phyloP scores from a whole-genome alignment of 2,113 vertebrate genomes.

The Lucifuga dentata region DNA sequence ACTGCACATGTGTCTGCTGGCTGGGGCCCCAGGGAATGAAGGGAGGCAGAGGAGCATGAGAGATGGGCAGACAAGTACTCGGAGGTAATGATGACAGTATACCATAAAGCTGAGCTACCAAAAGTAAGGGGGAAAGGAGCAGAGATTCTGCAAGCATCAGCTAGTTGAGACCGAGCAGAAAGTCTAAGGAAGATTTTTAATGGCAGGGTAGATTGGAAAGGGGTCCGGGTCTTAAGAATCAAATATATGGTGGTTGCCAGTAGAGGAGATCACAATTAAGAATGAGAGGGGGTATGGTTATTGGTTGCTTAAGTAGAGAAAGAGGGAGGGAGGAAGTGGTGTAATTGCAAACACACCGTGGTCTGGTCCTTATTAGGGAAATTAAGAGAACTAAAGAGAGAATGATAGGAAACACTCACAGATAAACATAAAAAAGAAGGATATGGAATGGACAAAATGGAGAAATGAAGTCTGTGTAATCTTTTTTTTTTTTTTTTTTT shows the following conservation, averaged over 20 bases:
- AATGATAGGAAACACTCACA: slow-evolving; percentile 63
- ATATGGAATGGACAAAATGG: slow-evolving; percentile 25
- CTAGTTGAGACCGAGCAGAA: background rate
- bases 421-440: slow-evolving; percentile 37
- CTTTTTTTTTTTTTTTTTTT: slow-evolving; percentile 53
- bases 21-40: slow-evolving; percentile 60
- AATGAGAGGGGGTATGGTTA: slow-evolving; percentile 47
- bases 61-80: slow-evolving; percentile 2
- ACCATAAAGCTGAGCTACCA: background rate
- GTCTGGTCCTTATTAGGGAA: slow-evolving; percentile 81
- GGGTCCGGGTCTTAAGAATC: slow-evolving; percentile 12
- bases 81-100: slow-evolving; percentile 3
- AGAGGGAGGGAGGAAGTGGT: slow-evolving; percentile 75
- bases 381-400: slow-evolving; percentile 65
- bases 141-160: slow-evolving; percentile 5
- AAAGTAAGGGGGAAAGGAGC: background rate
- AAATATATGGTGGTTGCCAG: slow-evolving; percentile 14
- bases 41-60: slow-evolving; percentile 54
- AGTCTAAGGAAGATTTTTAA: background rate
- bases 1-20: slow-evolving; percentile 75
- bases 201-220: background rate
- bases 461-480: slow-evolving; percentile 39
- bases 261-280: slow-evolving; percentile 33
- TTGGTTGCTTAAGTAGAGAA: slow-evolving; percentile 50
- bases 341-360: slow-evolving; percentile 81